A percentile compares a stretch with the other conserved stretches of the same genome.
These are phyloP conservation scores for Aramus guarauna DNA, from an alignment of 2,113 vertebrate genomes.

Conservation along the genomic window DNA sequence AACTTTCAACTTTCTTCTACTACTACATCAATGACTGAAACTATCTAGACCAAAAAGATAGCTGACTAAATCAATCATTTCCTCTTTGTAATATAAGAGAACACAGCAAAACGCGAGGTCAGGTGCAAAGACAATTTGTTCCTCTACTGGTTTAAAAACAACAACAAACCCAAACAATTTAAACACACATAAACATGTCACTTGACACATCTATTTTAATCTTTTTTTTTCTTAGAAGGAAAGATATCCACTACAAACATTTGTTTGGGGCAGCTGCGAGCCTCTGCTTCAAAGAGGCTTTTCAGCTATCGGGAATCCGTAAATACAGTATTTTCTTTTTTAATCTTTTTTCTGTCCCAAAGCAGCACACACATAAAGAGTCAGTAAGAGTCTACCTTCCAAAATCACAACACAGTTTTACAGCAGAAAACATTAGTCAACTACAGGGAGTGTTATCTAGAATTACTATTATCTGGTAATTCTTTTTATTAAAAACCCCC, in stretches of 20 bases:
- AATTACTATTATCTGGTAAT: background rate
- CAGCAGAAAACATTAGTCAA: background rate
- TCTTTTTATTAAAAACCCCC: background rate
- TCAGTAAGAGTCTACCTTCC: background rate
- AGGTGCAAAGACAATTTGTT: background rate
- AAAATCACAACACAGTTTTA: background rate
- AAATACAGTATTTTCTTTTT: background rate
- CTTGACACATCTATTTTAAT: background rate
- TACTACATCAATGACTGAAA: background rate
- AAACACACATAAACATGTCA: background rate
- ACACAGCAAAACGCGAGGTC: background rate
- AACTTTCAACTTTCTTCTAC: background rate
- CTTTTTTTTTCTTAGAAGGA: background rate
- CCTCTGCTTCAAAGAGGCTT: background rate
- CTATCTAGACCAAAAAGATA: background rate
- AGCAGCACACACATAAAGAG: background rate
- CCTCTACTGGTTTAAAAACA: background rate
- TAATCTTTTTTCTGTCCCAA: background rate
- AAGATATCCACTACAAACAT: background rate
- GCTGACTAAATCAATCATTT: background rate
- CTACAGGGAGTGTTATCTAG: background rate
- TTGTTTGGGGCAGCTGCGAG: background rate
- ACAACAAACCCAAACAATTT: background rate
- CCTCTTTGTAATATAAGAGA: background rate
- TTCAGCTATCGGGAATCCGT: background rate